Evolutionary conservation across 1,140 invertebrate species (phyloP).

Genomic region (Pantala flavescens): DNA sequence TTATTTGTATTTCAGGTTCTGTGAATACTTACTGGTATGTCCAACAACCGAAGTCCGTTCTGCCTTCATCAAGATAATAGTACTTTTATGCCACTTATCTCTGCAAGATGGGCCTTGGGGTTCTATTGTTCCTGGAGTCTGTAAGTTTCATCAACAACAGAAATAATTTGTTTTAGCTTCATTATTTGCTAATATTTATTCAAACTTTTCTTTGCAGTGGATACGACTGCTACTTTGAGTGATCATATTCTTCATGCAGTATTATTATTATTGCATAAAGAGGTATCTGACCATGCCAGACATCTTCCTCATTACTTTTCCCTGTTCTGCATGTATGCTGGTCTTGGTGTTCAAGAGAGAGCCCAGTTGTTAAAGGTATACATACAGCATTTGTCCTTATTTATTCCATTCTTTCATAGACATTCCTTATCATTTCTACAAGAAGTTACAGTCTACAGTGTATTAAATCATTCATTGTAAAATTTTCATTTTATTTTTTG

Average conservation of each 20-base stretch:
- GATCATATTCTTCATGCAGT: slow-evolving; percentile 71
- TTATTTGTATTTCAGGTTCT: slow-evolving; percentile 50
- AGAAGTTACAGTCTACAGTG: too few species aligned
- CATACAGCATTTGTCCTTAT: too few species aligned
- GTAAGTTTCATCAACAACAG: background rate
- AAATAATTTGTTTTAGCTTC: slow-evolving; percentile 16
- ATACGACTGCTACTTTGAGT: slow-evolving; percentile 59
- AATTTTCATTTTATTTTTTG: too few species aligned
- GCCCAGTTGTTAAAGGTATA: slow-evolving; percentile 50
- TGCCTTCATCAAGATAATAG: slow-evolving; percentile 83
- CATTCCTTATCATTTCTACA: too few species aligned
- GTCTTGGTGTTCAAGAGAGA: slow-evolving; percentile 57
- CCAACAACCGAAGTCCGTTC: slow-evolving; percentile 79
- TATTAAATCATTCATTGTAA: too few species aligned
- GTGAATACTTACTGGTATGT: slow-evolving; percentile 85
- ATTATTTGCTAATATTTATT: slow-evolving; percentile 31
- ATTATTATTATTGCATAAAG: slow-evolving; percentile 63
- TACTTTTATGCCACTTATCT: slow-evolving; percentile 81
- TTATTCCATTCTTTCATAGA: too few species aligned
- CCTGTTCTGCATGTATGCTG: slow-evolving; percentile 86
- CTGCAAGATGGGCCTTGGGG: slow-evolving; percentile 72
- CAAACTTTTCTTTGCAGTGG: slow-evolving; percentile 29
- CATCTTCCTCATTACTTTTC: slow-evolving; percentile 90
- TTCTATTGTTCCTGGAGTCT: slow-evolving; percentile 28
- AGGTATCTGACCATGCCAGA: slow-evolving; percentile 81